phyloP scores from a whole-genome alignment of 2,797 vertebrate species.

The Zalophus californianus region DNA sequence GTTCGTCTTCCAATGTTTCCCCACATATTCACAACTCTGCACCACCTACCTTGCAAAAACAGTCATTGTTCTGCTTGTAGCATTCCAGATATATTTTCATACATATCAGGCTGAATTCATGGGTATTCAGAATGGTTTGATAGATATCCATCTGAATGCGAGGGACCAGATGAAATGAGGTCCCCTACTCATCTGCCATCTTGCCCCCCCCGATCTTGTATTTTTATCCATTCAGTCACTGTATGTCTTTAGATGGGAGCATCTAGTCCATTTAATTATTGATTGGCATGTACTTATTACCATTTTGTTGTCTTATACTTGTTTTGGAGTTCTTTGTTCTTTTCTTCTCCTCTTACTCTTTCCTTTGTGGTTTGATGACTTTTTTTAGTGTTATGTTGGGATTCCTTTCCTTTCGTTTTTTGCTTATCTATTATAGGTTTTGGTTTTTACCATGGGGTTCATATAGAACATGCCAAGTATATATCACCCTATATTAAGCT shows the following conservation, averaged over 20 bases:
- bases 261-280: background rate
- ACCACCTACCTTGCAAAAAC: too few species aligned
- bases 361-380: background rate
- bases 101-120: too few species aligned
- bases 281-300: background rate
- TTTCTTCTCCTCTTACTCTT: background rate
- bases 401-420: background rate
- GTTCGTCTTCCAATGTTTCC: too few species aligned
- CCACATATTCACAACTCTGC: too few species aligned
- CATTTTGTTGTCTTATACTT: background rate
- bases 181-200: too few species aligned
- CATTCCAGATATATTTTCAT: too few species aligned
- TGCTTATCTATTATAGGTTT: background rate
- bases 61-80: too few species aligned
- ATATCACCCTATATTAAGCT: background rate
- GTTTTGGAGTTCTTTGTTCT: background rate
- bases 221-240: background rate
- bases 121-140: too few species aligned
- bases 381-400: background rate
- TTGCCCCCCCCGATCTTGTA: too few species aligned
- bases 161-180: too few species aligned
- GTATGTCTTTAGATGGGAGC: background rate
- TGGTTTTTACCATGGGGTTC: background rate
- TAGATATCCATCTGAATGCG: too few species aligned
- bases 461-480: background rate